Evolutionary conservation across 2,797 vertebrate species (phyloP), one percentile per base, ranked within the genome.

Genomic region (Danio aesculapii): DNA sequence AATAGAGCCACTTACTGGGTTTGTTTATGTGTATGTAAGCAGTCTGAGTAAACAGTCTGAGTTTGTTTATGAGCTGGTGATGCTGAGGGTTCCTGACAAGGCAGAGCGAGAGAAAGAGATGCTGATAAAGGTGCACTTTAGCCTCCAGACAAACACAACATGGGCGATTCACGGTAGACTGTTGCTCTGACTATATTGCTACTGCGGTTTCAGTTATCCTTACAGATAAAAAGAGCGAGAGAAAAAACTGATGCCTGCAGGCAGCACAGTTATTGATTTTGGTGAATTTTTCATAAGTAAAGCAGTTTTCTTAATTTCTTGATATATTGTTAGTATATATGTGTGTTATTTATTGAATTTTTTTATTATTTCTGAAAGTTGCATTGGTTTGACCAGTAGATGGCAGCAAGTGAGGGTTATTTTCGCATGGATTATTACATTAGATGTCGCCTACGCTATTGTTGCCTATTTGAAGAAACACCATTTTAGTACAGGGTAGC

Each of bases 91-190:
- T 85, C 75, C 83, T 88, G 85, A 79, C 74, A 79, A 86, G 83
- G 81, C 83, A 87, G 87, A 89, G 83, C 82, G 81, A 88, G 80
- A 85, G 44, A 68, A 87, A 85, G 80, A 82, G 55, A 78, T 59
- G 70, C 86, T 77, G 82, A 86, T 87, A 91, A 89, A 86, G 84
- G 86, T 86, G 81, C 76, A 79, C 49, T 71, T 30, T 84, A 79
- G 86, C 86, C 89, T 77, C 30, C 79, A 88, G 91, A 90, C 76
- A 86, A 77, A 79, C 84, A 81, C 83, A 39, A 61, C 86, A 84
- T 83, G 52, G 79, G 83, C 86, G 84, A 90, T 75, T 90, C 82
- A 88, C 53, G 86, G 79, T 46, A 81, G 63, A 78, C 57, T 61
- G 67, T 4, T 79, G 78, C 78, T 84, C 70, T 75, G n/a, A 62